Conservation (phyloP, 2,113 vertebrate species). For the Petaurus breviceps region DNA sequence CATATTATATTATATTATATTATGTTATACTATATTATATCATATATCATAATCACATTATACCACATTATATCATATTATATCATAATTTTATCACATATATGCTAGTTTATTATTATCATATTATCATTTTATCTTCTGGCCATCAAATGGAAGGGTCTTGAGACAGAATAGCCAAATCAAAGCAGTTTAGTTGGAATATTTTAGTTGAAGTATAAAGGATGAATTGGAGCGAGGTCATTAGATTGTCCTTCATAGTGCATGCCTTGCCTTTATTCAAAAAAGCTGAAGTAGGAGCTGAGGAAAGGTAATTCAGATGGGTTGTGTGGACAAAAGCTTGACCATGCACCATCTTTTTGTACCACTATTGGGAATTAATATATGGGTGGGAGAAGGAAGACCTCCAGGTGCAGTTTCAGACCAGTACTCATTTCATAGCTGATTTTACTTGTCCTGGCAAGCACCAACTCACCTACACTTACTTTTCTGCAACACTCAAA, state of each 20-base stretch:
- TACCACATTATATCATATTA: too few relatives aligned
- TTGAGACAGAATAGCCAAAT: not conserved
- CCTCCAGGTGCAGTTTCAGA: not conserved
- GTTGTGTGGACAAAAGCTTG: not conserved
- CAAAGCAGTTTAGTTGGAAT: not conserved
- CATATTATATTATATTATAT: too few relatives aligned
- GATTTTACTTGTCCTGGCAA: not conserved
- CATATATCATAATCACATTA: too few relatives aligned
- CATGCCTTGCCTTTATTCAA: not conserved
- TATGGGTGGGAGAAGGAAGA: not conserved
- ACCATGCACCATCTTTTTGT: not conserved
- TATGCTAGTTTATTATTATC: not conserved
- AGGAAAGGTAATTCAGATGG: not conserved
- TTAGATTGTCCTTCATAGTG: not conserved
- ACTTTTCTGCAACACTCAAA: not conserved
- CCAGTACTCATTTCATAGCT: not conserved
- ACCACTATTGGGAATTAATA: too few relatives aligned
- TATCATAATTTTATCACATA: not conserved
- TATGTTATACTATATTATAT: too few relatives aligned
- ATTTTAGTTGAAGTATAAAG: not conserved
- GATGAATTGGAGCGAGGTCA: not conserved
- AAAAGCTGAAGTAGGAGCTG: too few relatives aligned
- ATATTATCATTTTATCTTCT: too few relatives aligned
- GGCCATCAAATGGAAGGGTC: not conserved
- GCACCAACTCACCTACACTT: not conserved